Evolutionary conservation across 35 echinoderm and acorn worm genomes (phyloP), one percentile per base, ranked within the genome.

Genomic region (Antedon bifida): DNA sequence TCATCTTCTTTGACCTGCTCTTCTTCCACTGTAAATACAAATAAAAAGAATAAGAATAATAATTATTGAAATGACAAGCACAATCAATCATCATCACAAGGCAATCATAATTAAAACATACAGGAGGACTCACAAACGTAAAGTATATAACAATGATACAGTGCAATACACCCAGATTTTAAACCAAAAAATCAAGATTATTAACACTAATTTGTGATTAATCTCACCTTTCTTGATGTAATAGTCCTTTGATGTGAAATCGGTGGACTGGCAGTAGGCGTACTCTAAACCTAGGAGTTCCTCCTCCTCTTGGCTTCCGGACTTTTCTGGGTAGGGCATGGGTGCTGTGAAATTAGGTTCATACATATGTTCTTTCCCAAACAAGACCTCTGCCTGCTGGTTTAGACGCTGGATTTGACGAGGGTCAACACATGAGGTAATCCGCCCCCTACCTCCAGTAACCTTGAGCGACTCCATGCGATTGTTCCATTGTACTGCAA

Each of bases 211-310:
- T n/a, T n/a, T n/a, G n/a, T n/a, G 38, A 42, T 11, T 16, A 64
- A 26, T 26, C 51, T 64, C 51, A 91, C 89, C 84, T 86, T 85
- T 75, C 34, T 86, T 1, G 39, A 90, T 86, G 64, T 90, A 90
- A 33, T 81, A 90, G 0, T 86, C 78, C 28, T 84, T 90, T 0
- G 88, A 76, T 11, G 79, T 51, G 82, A 88, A 91, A 77, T 91
- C 85, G 0, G 84, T 90, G 4, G 89, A 90, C 44, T 90, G 89
- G 55, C 46, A 90, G 80, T 90, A 90, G 26, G 83, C 84, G 30
- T 90, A 90, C 79, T 90, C 89, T 8, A 90, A 56, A 10, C 89
- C 89, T 31, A 90, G 34, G 23, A 90, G 78, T 74, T 90, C 89
- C 30, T 88, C 74, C 38, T 90, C 89, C 46, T 29, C 7, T 19